Percentiles rank a stretch among this genome's conserved stretches.
phyloP scores from a whole-genome alignment of 1,140 invertebrate species.

The Penaeus indicus region DNA sequence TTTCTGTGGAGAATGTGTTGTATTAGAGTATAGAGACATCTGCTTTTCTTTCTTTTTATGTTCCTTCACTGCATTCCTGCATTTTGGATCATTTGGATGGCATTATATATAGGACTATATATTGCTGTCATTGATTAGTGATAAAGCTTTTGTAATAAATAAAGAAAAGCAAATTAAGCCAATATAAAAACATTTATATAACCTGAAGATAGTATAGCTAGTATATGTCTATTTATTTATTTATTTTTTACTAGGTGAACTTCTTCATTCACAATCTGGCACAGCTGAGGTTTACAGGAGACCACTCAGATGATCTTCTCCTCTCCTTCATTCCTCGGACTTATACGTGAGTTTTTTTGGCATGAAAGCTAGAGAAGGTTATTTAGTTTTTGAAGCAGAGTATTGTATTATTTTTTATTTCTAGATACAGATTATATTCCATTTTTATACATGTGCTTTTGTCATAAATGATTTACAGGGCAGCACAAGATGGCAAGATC shows the following conservation, averaged over 20 bases:
- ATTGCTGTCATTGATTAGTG: too few species aligned
- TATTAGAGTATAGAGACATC: too few species aligned
- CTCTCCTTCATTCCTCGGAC: slow-evolving; percentile 94
- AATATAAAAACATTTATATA: too few species aligned
- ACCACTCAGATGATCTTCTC: slow-evolving; percentile 85
- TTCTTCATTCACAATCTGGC: slow-evolving; percentile 98
- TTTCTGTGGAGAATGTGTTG: too few species aligned
- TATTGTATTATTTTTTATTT: slow-evolving; percentile 15
- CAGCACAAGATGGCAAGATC: slow-evolving; percentile 83
- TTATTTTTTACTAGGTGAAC: slow-evolving; percentile 87
- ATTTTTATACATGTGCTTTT: not conserved
- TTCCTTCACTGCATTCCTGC: too few species aligned
- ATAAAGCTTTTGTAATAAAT: too few species aligned
- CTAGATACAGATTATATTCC: not conserved
- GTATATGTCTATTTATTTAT: slow-evolving; percentile 74
- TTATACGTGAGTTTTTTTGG: slow-evolving; percentile 82
- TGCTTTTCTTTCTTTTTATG: too few species aligned
- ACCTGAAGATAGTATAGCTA: too few species aligned
- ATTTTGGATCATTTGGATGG: too few species aligned
- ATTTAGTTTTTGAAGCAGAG: too few species aligned
- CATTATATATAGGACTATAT: too few species aligned
- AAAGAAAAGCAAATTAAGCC: too few species aligned
- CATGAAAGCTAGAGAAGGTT: not conserved
- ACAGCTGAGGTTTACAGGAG: slow-evolving; percentile 90
- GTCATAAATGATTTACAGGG: slow-evolving; percentile 17